Percentiles rank a stretch among this genome's conserved stretches.
These are phyloP conservation scores for Agelas oroides DNA, from an alignment of 37 sponge, comb jelly and placozoan species.

Conservation along the genomic window DNA sequence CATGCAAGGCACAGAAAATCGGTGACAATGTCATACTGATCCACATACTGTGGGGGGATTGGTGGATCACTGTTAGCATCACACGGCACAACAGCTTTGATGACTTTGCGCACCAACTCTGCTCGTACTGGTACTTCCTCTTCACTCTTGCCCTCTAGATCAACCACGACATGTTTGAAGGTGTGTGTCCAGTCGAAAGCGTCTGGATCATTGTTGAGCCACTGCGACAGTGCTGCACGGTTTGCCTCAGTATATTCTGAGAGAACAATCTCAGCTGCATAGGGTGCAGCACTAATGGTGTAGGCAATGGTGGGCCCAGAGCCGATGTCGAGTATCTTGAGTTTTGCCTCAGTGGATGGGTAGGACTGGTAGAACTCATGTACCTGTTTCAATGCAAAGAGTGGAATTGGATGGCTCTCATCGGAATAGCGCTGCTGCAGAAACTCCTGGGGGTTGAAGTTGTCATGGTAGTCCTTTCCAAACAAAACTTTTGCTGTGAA, in stretches of 20 bases:
- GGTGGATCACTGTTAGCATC: slow-evolving; percentile 32
- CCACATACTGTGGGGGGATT: slow-evolving; percentile 7
- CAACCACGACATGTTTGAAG: slow-evolving; percentile 50
- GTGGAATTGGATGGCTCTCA: too few species aligned
- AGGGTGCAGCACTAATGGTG: slow-evolving; percentile 25
- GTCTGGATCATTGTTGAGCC: slow-evolving; percentile 27
- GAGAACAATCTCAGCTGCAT: slow-evolving; percentile 45
- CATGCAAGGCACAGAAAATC: slow-evolving; percentile 3
- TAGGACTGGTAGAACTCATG: too few species aligned
- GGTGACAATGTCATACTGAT: slow-evolving; percentile 44
- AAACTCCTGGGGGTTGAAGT: too few species aligned
- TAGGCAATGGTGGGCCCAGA: slow-evolving; percentile 28
- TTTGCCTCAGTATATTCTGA: slow-evolving; percentile 41
- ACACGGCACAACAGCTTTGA: slow-evolving; percentile 55
- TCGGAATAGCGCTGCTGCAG: too few species aligned
- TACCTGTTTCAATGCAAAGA: too few species aligned
- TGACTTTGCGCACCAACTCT: slow-evolving; percentile 4
- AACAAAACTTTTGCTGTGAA: too few species aligned
- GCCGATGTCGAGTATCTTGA: slow-evolving; percentile 50
- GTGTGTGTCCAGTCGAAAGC: slow-evolving; percentile 27
- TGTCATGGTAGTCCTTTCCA: too few species aligned
- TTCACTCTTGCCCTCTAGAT: slow-evolving; percentile 40
- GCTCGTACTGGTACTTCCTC: slow-evolving; percentile 15
- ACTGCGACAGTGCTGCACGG: slow-evolving; percentile 9
- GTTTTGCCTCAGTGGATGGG: background rate